Evolutionary conservation across 2,888 invertebrate species (phyloP), one percentile per base, ranked within the genome.

Genomic region (Campaea margaritaria): DNA sequence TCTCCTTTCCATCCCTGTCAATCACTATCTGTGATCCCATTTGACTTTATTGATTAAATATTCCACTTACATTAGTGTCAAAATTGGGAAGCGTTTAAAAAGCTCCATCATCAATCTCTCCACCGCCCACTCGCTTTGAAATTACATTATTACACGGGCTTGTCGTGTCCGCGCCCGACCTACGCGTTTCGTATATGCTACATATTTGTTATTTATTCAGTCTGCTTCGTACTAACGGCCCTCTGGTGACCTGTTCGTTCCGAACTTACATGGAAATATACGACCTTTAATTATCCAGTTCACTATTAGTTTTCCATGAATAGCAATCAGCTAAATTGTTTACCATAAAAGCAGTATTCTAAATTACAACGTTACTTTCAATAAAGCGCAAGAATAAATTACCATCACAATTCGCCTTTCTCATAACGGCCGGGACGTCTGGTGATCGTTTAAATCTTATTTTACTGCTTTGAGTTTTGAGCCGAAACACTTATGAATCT

Each of bases 1-100:
- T 67, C 57, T 60, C 62, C 43, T 65, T 62, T 65, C 57, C 61
- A 57, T 67, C 56, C 36, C 59, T 57, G 66, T 65, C 66, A 54
- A 64, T 67, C 61, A 58, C 65, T 55, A 44, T 58, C 34, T 42
- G 42, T 56, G 50, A 55, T 56, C 52, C 62, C 55, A 41, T 59
- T 48, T 64, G 47, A 56, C 55, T 48, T 61, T 57, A 46, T 60
- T 31, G 42, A 56, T 60, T 46, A 52, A 42, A 55, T 15, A 41
- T 16, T 55, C 48, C 39, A 49, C 50, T 53, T 49, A 52, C 51
- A 7, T 5, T 21, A 11, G 21, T 42, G 51, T 14, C 43, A 21
- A 39, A 43, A 46, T 65, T 58, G 44, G 46, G 56, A 61, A 61
- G 58, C 50, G 55, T 65, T 66, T 58, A 45, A 42, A 62, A 67